Base-by-base conservation (phyloP, 2,113 vertebrate species). In the Atherinomorus stipes region DNA sequence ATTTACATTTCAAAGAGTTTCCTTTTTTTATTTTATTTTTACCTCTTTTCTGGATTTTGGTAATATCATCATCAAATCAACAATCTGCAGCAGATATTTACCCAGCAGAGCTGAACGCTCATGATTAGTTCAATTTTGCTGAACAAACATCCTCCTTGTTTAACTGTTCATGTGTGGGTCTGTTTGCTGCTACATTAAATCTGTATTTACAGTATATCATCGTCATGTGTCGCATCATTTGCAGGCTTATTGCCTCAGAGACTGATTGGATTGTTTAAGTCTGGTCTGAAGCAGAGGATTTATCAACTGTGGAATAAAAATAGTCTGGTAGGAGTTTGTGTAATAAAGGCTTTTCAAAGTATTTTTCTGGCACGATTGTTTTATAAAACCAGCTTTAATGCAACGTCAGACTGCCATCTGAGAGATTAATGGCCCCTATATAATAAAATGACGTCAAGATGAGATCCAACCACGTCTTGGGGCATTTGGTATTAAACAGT, bases 311-410 rank as follows among this genome's bases (percentile, higher is more conserved):
- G 56, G 80, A 79, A 71, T 38, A 31, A 62, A 71, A 38, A 18
- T 38, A 21, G 28, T 81, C 64, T 71, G 64, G 3, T 42, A 57
- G 44, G 44, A 62, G 45, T 79, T 58, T 86, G 83, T 92, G 82
- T 71, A 90, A 92, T 91, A 92, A 91, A 90, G 16, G 76, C 72
- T 89, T 87, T 81, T 11, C 9, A 34, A 62, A 74, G 59, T 74
- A 73, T 76, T 44, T 77, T 25, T 76, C 70, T 71, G 56, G 45
- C 4, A 49, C 5, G 8, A 11, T 18, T 83, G 21, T 66, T 74
- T 8, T 57, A 34, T 34, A 60, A 19, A 54, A 63, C 62, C 52
- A 31, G 19, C 34, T 56, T 80, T 40, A 49, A 69, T 71, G 16
- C n/a, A 52, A 19, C 15, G 16, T 21, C 53, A 40, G 16, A 22